Base-by-base conservation (phyloP, 2,113 vertebrate species). In the Chaenogobius annularis region DNA sequence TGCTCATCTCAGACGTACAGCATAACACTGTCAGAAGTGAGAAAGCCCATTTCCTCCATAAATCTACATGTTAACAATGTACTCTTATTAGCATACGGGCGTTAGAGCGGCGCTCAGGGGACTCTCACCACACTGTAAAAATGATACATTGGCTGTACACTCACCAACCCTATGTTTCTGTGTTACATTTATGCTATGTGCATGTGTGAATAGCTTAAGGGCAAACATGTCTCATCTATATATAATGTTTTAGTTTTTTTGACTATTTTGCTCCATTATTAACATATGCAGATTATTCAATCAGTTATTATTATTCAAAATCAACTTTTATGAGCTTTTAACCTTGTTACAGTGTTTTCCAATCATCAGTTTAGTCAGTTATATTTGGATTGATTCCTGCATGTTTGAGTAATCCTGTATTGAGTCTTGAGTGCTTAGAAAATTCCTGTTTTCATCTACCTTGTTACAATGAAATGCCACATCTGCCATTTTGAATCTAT, bases 31-130 rank as follows among this genome's bases (percentile, higher is more conserved):
- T 61, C 58, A 61, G 58, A 58, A 23, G 22, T 58, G 55, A 23
- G 20, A 61, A 61, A 61, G 23, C 17, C 26, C 58, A 61, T 26
- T n/a, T 13, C 56, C 31, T 61, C 14, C 58, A 61, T 61, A 61
- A 61, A 61, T 61, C 58, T 61, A 35, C 58, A 61, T 61, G 58
- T 35, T 15, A 61, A 61, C 58, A 61, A 35, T 35, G 58, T 17
- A 31, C 7, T 19, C 58, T 35, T 31, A 61, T 61, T 61, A 61
- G 58, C 58, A 61, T 61, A 61, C 26, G 10, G 23, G 13, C 8
- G 58, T 35, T 61, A 58, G 55, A 26, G 26, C 1, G 26, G 26
- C 4, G 26, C 26, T 31, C 26, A 31, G 26, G 4, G 56, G 54
- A 56, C n/a, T 13, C 0, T 58, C 54, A 59, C 20, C 55, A 4